These are phyloP conservation scores for Callipepla squamata DNA, from an alignment of 2,113 vertebrate genomes.

Conservation along the genomic window DNA sequence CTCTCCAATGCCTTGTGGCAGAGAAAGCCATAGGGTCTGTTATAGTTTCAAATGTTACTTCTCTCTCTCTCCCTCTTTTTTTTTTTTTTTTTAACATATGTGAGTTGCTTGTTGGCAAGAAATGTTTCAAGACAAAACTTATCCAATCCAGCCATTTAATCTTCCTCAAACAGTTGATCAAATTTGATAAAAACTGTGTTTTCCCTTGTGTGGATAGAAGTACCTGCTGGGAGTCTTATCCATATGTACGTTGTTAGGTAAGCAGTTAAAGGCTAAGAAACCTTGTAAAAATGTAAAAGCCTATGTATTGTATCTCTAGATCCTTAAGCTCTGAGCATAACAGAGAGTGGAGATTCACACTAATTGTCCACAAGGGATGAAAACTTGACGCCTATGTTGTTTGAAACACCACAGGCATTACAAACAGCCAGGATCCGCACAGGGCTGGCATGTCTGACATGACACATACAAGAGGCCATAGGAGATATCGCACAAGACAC, in stretches of 20 bases:
- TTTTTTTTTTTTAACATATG: background rate
- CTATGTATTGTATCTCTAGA: background rate
- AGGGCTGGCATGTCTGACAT: background rate
- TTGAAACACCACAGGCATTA: background rate
- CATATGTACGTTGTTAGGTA: background rate
- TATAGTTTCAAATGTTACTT: background rate
- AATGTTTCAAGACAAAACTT: background rate
- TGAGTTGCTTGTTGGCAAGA: background rate
- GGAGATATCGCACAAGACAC: background rate
- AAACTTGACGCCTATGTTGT: background rate
- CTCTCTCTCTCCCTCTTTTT: background rate
- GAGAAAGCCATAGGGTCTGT: background rate
- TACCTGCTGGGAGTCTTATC: background rate
- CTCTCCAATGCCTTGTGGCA: background rate
- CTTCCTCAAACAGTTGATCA: background rate
- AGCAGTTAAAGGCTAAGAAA: background rate
- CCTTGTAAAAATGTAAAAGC: background rate
- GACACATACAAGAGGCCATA: rapidly evolving
- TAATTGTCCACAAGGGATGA: background rate
- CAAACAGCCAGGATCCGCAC: background rate
- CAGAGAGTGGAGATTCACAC: background rate
- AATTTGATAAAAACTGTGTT: background rate
- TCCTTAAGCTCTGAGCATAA: background rate
- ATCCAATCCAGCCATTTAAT: background rate
- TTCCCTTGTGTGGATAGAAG: background rate